These are phyloP conservation scores for Phymatocera aterrima DNA, from an alignment of 2,888 invertebrate genomes.

Conservation along the genomic window DNA sequence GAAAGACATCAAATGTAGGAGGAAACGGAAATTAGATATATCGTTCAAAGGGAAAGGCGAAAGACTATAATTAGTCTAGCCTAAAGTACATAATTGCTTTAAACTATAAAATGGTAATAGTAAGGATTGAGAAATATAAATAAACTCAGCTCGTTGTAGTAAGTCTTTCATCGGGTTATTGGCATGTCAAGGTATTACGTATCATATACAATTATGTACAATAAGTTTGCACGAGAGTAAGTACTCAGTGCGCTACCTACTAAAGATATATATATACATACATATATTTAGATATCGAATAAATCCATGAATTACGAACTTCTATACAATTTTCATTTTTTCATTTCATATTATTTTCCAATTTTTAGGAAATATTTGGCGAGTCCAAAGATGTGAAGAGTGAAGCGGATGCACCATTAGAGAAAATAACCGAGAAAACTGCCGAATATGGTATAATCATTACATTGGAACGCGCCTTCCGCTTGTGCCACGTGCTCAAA, in stretches of 20 bases:
- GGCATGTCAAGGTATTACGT: not conserved
- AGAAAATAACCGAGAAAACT: not conserved
- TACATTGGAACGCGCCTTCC: not conserved
- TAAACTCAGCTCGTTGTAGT: not conserved
- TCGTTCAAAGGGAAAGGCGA: too few relatives aligned
- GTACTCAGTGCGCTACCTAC: not conserved
- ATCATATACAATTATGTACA: not conserved
- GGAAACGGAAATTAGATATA: too few relatives aligned
- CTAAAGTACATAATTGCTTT: too few relatives aligned
- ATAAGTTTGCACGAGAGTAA: not conserved
- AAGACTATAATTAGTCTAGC: too few relatives aligned
- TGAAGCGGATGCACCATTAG: not conserved
- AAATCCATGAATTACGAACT: too few relatives aligned
- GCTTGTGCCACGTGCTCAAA: slow-evolving; percentile 1
- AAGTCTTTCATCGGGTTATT: not conserved
- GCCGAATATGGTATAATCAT: not conserved
- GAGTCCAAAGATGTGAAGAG: not conserved
- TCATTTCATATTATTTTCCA: too few relatives aligned
- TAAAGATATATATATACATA: too few relatives aligned
- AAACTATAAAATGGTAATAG: not conserved
- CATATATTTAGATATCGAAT: too few relatives aligned
- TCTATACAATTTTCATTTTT: not conserved
- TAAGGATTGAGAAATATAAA: not conserved
- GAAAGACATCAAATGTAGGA: too few relatives aligned
- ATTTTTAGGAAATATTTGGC: not conserved